These are phyloP conservation scores for Caenorhabditis sulstoni DNA, from an alignment of 2,888 invertebrate genomes.

Conservation along the genomic window DNA sequence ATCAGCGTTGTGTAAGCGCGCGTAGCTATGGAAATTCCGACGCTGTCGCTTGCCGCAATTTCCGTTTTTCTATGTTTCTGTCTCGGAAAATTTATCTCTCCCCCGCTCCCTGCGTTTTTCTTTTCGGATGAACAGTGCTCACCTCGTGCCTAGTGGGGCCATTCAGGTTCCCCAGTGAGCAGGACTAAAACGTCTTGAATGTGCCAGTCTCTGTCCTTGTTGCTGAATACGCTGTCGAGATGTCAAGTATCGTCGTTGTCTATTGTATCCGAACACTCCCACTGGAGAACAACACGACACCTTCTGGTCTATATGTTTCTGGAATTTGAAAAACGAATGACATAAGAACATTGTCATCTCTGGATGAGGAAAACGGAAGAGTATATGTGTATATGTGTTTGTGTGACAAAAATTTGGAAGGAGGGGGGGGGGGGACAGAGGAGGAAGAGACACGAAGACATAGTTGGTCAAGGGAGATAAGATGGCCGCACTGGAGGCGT, in stretches of 20 bases:
- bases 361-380: not conserved
- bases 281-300: conserved; percentile 2
- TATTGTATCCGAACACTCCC: no score
- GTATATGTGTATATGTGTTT: conserved; percentile 1
- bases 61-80: not conserved
- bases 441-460: conserved; percentile 40
- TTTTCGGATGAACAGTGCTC: conserved; percentile 8
- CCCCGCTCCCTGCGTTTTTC: no score
- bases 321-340: not conserved
- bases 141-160: conserved; percentile 61
- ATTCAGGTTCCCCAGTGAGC: conserved; percentile 61
- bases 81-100: not conserved
- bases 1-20: conserved; percentile 21
- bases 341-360: no score
- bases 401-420: conserved; percentile 14
- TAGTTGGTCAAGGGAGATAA: conserved; percentile 49
- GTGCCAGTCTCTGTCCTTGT: conserved; percentile 38
- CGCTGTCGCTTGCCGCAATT: not conserved
- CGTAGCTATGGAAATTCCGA: conserved; percentile 44
- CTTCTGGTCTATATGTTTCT: not conserved
- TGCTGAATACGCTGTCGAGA: no score
- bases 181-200: conserved; percentile 29
- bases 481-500: conserved; percentile 35
- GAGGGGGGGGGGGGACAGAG: not conserved
- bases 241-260: no score